Percentiles rank a stretch among this genome's conserved stretches.
phyloP scores from a whole-genome alignment of 2,113 vertebrate genomes.

The Oceanodroma tethys region DNA sequence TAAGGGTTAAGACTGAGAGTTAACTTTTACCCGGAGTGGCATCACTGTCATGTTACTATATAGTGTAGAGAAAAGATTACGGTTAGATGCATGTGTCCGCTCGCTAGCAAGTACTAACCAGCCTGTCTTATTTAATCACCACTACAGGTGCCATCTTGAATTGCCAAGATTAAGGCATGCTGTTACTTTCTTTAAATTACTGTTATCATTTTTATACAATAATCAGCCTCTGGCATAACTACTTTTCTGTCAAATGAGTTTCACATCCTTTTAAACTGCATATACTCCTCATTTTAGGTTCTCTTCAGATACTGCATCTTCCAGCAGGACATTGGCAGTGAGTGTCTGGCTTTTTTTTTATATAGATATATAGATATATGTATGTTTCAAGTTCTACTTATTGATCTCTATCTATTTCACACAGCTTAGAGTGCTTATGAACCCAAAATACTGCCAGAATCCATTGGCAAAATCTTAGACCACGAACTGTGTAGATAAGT shows the following conservation, averaged over 20 bases:
- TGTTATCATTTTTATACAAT: background rate
- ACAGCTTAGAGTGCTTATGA: background rate
- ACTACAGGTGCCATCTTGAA: background rate
- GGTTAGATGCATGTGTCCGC: rapidly evolving
- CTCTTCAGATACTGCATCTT: background rate
- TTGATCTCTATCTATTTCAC: background rate
- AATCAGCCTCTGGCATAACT: background rate
- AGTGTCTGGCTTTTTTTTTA: background rate
- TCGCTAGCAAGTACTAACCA: background rate
- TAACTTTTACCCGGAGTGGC: background rate
- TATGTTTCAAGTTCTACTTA: background rate
- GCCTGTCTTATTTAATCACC: background rate
- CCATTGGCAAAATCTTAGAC: background rate
- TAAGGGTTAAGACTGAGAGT: background rate
- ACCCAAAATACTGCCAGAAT: background rate
- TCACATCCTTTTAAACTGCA: background rate
- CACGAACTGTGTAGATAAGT: background rate
- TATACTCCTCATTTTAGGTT: background rate
- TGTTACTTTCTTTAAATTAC: background rate
- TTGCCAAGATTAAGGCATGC: background rate
- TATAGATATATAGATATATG: no score
- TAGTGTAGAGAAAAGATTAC: background rate
- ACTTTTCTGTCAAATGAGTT: background rate
- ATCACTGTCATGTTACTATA: background rate
- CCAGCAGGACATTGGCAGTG: background rate